Percentiles rank a stretch among this genome's conserved stretches.
Evolutionary conservation across 2,797 vertebrate species (phyloP).

Genomic region (Semaprochilodus insignis): DNA sequence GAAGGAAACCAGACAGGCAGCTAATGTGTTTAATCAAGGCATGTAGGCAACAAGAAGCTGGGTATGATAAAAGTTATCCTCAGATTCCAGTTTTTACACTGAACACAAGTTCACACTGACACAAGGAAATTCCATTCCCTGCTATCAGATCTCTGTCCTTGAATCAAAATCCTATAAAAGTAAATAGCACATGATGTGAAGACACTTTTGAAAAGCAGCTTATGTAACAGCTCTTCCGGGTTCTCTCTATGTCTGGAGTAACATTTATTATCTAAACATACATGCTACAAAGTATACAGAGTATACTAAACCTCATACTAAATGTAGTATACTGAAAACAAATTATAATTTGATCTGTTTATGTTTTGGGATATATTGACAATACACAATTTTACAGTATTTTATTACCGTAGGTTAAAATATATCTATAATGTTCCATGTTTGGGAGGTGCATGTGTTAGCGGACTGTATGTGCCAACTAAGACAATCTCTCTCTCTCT

Average conservation of each 20-base stretch:
- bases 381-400: background rate
- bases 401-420: background rate
- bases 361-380: background rate
- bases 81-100: constrained; percentile 20
- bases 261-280: constrained; percentile 9
- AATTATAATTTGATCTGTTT: background rate
- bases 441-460: background rate
- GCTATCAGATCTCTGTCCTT: background rate
- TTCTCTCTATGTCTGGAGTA: background rate
- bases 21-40: constrained; percentile 34
- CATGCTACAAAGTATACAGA: background rate
- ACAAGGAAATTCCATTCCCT: background rate
- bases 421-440: background rate
- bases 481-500: constrained; percentile 29
- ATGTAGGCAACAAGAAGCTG: constrained; percentile 27
- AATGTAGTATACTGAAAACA: background rate
- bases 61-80: constrained; percentile 9
- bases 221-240: background rate
- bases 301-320: background rate
- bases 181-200: constrained; percentile 27
- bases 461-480: constrained; percentile 37
- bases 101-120: too few relatives aligned
- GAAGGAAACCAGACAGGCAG: constrained; percentile 27
- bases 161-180: constrained; percentile 7
- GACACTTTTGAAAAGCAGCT: constrained; percentile 5